Conservation (phyloP, 2,113 vertebrate species). For the Thermophis baileyi region DNA sequence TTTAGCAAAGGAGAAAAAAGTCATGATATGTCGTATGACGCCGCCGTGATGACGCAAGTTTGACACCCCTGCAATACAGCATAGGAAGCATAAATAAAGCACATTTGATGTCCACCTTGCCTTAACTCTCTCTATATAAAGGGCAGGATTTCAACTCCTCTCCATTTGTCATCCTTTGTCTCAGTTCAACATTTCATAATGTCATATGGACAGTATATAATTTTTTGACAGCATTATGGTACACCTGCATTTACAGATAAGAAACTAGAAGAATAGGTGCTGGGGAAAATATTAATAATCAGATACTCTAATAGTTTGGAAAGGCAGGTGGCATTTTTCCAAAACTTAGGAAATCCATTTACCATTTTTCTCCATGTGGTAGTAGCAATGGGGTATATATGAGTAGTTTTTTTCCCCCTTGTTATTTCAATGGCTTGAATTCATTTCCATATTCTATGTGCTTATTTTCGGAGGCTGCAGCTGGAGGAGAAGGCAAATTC, state of each 20-base stretch:
- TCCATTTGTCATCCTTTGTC: background rate
- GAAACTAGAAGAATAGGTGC: background rate
- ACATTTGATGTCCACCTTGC: background rate
- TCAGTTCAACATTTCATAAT: background rate
- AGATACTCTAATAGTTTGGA: background rate
- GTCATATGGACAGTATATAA: background rate
- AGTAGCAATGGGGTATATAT: background rate
- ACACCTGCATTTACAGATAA: background rate
- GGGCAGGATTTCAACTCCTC: background rate
- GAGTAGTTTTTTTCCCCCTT: background rate
- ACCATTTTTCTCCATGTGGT: background rate
- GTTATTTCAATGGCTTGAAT: background rate
- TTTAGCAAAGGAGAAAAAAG: no score
- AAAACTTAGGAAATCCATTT: background rate
- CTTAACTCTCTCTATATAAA: background rate
- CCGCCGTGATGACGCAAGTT: no score
- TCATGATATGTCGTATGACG: no score
- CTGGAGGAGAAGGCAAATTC: background rate
- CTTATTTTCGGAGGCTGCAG: background rate
- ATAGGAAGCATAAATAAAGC: background rate
- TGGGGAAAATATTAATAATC: background rate
- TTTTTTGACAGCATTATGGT: background rate
- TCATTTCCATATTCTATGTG: background rate
- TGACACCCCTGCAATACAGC: background rate
- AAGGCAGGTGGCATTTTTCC: background rate